Evolutionary conservation across 2,797 vertebrate genomes (phyloP), one percentile per base, ranked within the genome.

Genomic region (Dicrostonyx torquatus): DNA sequence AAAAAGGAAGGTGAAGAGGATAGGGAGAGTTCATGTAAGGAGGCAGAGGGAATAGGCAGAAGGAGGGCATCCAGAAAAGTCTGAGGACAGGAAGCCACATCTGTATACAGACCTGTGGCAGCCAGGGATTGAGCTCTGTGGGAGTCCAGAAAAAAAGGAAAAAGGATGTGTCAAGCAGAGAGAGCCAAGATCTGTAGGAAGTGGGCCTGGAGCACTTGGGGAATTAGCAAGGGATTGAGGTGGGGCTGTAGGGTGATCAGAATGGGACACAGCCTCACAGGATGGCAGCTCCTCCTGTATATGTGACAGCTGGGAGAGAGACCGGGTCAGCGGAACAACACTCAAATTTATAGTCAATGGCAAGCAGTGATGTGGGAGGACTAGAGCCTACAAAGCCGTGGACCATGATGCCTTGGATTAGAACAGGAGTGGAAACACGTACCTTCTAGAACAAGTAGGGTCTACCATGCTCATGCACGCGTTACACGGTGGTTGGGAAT

Each of bases 371-470:
- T n/a, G 1, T 2, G 12, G 53, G 64, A 22, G n/a, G 26, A 85
- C 37, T 14, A 2, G 31, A 34, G 22, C 17, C 15, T 34, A 0
- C 0, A 2, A 73, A 34, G 14, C 14, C 2, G n/a, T 31, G 26
- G 17, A 34, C 31, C 7, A 24, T 0, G 2, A 14, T 0, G 2
- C 50, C 45, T 10, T 14, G 20, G 48, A 9, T 11, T 1, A 5
- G 4, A 12, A 40, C 55, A 15, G 37, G 4, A 34, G 75, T 64
- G 18, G 31, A 8, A 13, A 77, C 34, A 0, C 4, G 64, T 1
- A 17, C 90, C 34, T 48, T 31, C 60, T 43, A 83, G 6, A 77
- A 37, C 5, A n/a, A 20, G 8, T 34, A 24, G 37, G 43, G 55
- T 22, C 31, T 40, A 64, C 1, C 5, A 4, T 8, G 6, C 37